These are phyloP conservation scores for Eucidaris tribuloides DNA, from an alignment of 35 echinoderm and acorn worm genomes.

Conservation along the genomic window DNA sequence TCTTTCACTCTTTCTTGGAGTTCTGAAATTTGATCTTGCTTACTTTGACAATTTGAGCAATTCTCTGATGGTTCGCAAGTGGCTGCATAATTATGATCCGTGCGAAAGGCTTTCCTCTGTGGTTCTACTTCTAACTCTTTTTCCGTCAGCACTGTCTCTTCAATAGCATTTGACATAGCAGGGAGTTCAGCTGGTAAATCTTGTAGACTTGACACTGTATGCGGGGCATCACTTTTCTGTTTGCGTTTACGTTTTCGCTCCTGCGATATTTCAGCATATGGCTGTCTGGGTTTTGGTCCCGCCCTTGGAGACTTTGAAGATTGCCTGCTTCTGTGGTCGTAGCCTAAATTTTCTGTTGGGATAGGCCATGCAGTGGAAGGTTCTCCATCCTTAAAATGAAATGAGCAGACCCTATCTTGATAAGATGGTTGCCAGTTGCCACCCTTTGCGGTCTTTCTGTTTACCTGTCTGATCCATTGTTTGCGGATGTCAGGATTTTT, in stretches of 20 bases:
- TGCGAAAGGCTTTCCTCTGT: background rate
- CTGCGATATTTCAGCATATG: background rate
- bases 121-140: background rate
- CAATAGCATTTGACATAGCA: too few relatives aligned
- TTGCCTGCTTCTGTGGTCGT: background rate
- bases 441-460: conserved; percentile 28
- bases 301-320: background rate
- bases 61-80: background rate
- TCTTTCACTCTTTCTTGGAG: background rate
- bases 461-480: conserved; percentile 41
- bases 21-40: background rate
- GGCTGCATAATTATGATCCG: background rate
- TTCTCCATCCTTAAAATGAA: conserved; percentile 41
- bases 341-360: conserved; percentile 43
- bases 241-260: background rate
- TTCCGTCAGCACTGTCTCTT: too few relatives aligned
- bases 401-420: conserved; percentile 33
- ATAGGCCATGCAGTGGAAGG: conserved; percentile 30
- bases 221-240: too few relatives aligned
- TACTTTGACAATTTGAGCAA: background rate
- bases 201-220: too few relatives aligned
- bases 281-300: background rate
- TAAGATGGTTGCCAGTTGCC: conserved; percentile 36
- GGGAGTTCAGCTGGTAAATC: too few relatives aligned
- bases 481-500: conserved; percentile 30